Evolutionary conservation across 2,888 invertebrate genomes (phyloP), one percentile per base, ranked within the genome.

Genomic region (Scrobipalpa atriplicella): DNA sequence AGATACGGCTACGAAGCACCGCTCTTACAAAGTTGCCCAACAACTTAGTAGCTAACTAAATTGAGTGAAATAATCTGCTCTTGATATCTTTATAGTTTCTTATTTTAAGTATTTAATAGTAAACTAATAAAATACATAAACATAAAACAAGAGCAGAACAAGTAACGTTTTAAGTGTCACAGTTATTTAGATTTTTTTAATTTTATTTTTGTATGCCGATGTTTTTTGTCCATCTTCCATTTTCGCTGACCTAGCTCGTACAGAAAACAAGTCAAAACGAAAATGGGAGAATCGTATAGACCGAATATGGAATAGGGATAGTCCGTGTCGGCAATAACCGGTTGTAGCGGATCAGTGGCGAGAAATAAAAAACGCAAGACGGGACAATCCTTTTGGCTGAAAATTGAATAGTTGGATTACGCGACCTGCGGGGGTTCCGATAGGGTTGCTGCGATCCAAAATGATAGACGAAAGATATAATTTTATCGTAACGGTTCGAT

Each of bases 331-430:
- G 81, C 85, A 86, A 89, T 89, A 89, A 85, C 83, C 72, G 83
- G 84, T 82, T 87, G 86, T 85, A 85, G 73, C 73, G 84, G 87
- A 85, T 89, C 82, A 85, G 78, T 73, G 73, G 77, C 73, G 72
- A 77, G 78, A 84, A 80, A 85, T 85, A 89, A 90, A 90, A 90
- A 87, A 86, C 79, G 75, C 85, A 89, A 90, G 87, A 85, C 83
- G 84, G 80, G 82, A 82, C 89, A 89, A 90, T 87, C 89, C 88
- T 90, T 89, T 85, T 86, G 79, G 78, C 84, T 86, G 86, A 86
- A 90, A 92, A 91, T 92, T 92, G 90, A 89, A 92, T 91, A 89
- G 90, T 90, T 87, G 91, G 92, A 92, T 92, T 92, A 92, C 79
- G 81, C 77, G 85, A 84, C 82, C 82, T 81, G 77, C 75, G 73